Conservation (phyloP, 1,140 invertebrate species). For the Neodiprion fabricii region DNA sequence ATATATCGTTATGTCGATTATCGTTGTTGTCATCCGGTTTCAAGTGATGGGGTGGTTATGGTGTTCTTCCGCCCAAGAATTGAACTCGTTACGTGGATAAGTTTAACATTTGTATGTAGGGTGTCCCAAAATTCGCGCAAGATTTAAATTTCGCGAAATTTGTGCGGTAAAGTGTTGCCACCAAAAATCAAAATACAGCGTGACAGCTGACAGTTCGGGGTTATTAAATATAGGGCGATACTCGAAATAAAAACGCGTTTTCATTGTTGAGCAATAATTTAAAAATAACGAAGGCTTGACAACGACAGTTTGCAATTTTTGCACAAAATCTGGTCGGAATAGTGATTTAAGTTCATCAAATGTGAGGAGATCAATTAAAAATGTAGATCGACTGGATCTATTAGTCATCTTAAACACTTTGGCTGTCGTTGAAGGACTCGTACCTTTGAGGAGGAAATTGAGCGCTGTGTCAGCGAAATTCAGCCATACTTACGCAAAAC, state of each 20-base stretch:
- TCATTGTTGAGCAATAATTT: constrained; percentile 36
- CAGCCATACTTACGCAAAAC: constrained; percentile 20
- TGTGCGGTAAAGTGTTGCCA: constrained; percentile 23
- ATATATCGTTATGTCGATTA: too few species aligned
- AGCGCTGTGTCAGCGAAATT: constrained; percentile 17
- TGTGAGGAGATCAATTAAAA: constrained; percentile 39
- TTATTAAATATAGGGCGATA: constrained; percentile 31
- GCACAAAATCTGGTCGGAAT: constrained; percentile 38
- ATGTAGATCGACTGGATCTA: constrained; percentile 31
- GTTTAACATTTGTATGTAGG: too few species aligned
- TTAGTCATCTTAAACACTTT: constrained; percentile 23
- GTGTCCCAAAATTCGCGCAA: too few species aligned
- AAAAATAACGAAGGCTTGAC: constrained; percentile 39
- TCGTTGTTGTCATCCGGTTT: too few species aligned
- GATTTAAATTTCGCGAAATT: constrained; percentile 14
- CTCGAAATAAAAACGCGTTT: constrained; percentile 29
- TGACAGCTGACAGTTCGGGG: constrained; percentile 28
- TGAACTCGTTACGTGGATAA: too few species aligned
- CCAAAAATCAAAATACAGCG: constrained; percentile 27
- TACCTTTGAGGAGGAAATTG: constrained; percentile 20
- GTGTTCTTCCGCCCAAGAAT: too few species aligned
- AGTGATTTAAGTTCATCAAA: constrained; percentile 35
- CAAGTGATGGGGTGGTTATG: too few species aligned
- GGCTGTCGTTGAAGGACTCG: constrained; percentile 16
- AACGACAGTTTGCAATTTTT: constrained; percentile 32